Percentiles rank a stretch among this genome's conserved stretches.
Conservation (phyloP, 2,797 vertebrate species). For the Paguma larvata region DNA sequence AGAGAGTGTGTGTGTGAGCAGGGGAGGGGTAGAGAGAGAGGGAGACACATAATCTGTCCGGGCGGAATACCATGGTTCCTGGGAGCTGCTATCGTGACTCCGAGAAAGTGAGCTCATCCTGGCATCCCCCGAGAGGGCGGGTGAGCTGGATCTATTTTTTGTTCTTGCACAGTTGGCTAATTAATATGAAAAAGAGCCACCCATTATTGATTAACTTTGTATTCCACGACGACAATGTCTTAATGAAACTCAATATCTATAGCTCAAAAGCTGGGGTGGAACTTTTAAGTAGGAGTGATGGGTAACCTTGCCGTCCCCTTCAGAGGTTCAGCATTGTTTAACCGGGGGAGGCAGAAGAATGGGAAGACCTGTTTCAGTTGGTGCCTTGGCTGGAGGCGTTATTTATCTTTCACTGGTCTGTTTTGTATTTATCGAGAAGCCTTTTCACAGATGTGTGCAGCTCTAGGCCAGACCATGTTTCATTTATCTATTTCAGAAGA, state of each 20-base stretch:
- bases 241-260: constrained; percentile 80
- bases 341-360: background rate
- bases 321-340: constrained; percentile 67
- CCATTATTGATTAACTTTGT: constrained; percentile 77
- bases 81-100: background rate
- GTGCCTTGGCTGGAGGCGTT: background rate
- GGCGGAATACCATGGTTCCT: background rate
- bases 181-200: constrained; percentile 82
- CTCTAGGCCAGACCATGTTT: background rate
- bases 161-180: constrained; percentile 63
- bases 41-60: background rate
- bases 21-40: too few relatives aligned
- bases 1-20: too few relatives aligned
- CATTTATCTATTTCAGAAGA: background rate
- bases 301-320: constrained; percentile 81
- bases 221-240: constrained; percentile 72
- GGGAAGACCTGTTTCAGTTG: background rate
- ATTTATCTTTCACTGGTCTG: background rate
- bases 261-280: constrained; percentile 77
- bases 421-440: background rate
- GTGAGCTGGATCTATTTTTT: background rate
- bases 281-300: constrained; percentile 61
- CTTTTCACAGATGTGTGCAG: background rate
- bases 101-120: background rate
- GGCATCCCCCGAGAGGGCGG: background rate